Evolutionary conservation across 2,113 vertebrate species (phyloP), one percentile per base, ranked within the genome.

Genomic region (Charina bottae): DNA sequence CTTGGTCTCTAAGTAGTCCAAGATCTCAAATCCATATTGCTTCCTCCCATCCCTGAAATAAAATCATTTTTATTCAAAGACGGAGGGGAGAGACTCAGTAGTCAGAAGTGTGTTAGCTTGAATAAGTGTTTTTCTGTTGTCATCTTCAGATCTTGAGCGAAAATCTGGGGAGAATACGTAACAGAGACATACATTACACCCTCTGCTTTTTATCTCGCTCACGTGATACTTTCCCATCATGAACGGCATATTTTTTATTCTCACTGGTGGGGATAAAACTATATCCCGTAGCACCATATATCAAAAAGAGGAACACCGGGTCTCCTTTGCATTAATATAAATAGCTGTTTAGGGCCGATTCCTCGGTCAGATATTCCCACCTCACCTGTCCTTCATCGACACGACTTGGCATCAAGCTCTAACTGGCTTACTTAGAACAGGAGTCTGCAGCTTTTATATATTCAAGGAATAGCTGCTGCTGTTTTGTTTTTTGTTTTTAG

Each of bases 251-350:
- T 94, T 97, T 97, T 42, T 98, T 98, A 98, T 98, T 98, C 97
- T 98, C 96, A 97, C 97, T 97, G 92, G 97, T 98, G 97, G 97
- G 91, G 98, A 98, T 97, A 96, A 97, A 97, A 96, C 97, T 95
- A 96, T 97, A 97, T 98, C 97, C 97, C 97, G 91, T 94, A 90
- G 97, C 97, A 97, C 97, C 98, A 98, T 98, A 98, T 98, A 98
- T 98, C 97, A 98, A 97, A 96, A 96, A 96, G 97, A 96, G 97
- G 97, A 97, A 97, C 97, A 96, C 96, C 96, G 96, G 97, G 97
- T 97, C 98, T 98, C 97, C 97, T 98, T 97, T 98, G 97, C 98
- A 98, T 98, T 98, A 98, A 98, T 98, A 98, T 98, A 98, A 98
- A 98, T 98, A 98, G 98, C 98, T 98, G 98, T 98, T 98, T 98